Percentiles rank a stretch among this genome's conserved stretches.
Evolutionary conservation across 2,113 vertebrate genomes (phyloP).

Genomic region (Uria aalge): DNA sequence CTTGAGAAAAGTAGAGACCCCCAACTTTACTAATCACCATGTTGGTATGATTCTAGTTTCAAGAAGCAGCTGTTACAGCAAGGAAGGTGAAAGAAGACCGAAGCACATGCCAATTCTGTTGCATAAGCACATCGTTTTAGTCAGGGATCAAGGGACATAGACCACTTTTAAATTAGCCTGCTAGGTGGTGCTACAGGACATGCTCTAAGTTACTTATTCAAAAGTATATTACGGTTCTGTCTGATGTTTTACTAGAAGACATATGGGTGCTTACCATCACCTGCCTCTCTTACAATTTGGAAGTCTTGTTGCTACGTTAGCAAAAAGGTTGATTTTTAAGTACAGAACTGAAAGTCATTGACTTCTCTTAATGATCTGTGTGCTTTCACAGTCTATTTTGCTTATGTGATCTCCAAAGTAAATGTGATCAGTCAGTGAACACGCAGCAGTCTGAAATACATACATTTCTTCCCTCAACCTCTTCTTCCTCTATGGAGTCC

Average conservation of each 20-base stretch:
- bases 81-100: neutral
- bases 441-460: neutral
- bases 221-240: neutral
- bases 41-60: neutral
- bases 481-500: neutral
- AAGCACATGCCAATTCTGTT: neutral
- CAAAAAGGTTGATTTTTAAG: neutral
- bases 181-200: slow-evolving; percentile 71
- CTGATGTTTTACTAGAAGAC: neutral
- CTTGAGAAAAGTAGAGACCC: neutral
- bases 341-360: neutral
- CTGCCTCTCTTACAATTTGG: neutral
- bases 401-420: neutral
- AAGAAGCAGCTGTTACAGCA: neutral
- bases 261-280: neutral
- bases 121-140: rapidly evolving
- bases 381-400: neutral
- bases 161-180: slow-evolving; percentile 50
- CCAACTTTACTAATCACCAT: neutral
- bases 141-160: neutral
- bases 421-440: neutral
- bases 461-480: neutral
- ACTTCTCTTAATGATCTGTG: neutral
- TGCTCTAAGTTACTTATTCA: neutral
- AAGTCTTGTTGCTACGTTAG: neutral